phyloP scores from a whole-genome alignment of 2,113 vertebrate genomes.

The Morone chrysops region DNA sequence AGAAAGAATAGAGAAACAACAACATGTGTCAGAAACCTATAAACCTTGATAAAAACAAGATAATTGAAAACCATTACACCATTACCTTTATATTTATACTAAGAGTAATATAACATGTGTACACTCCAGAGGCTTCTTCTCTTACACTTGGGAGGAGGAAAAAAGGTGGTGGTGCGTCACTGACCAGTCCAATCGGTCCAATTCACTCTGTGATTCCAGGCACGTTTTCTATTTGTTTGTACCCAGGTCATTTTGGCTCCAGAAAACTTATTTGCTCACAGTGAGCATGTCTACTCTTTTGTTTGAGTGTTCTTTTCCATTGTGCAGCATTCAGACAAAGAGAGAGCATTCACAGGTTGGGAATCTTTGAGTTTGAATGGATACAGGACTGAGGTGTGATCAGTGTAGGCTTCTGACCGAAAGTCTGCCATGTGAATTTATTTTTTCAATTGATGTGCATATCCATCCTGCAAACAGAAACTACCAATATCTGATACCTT shows the following conservation, averaged over 20 bases:
- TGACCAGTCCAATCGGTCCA: neutral
- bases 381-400: neutral
- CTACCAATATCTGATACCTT: neutral
- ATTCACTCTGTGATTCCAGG: constrained; percentile 19
- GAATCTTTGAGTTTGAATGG: neutral
- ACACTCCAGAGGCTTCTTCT: neutral
- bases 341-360: neutral
- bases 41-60: neutral
- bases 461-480: neutral
- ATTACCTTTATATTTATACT: neutral
- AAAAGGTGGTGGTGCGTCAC: neutral
- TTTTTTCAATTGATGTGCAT: neutral
- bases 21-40: neutral
- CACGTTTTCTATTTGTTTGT: constrained; percentile 44
- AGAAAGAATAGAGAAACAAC: neutral
- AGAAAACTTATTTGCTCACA: neutral
- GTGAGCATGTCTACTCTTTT: neutral
- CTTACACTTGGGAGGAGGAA: neutral
- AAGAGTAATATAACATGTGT: neutral
- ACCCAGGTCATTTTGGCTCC: neutral
- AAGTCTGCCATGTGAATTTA: neutral
- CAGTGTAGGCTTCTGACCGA: neutral
- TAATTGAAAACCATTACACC: neutral
- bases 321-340: neutral
- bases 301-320: neutral